Evolutionary conservation across 2,797 vertebrate species (phyloP).

Genomic region (Notolepis coatsorum): DNA sequence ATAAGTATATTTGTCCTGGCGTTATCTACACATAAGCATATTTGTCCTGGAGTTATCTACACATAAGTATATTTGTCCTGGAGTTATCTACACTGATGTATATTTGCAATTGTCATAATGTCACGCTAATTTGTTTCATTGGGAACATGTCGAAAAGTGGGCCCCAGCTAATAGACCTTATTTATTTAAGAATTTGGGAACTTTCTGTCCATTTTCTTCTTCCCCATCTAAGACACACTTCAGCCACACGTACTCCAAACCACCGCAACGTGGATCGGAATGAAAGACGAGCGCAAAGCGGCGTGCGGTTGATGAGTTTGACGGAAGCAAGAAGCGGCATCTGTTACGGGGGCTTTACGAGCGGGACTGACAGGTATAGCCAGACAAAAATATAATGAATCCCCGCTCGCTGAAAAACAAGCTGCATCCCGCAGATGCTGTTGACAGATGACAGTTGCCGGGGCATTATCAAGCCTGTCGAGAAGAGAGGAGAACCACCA

Average conservation of each 20-base stretch:
- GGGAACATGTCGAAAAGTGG: too few species aligned
- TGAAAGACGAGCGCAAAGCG: constrained; percentile 50
- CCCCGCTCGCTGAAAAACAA: constrained; percentile 65
- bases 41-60: too few species aligned
- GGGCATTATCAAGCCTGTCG: constrained; percentile 61
- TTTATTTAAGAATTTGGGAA: too few species aligned
- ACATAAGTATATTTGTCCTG: too few species aligned
- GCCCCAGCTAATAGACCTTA: too few species aligned
- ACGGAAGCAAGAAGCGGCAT: constrained; percentile 56
- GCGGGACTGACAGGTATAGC: constrained; percentile 68
- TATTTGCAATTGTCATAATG: too few species aligned
- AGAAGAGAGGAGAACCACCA: constrained; percentile 43
- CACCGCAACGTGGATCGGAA: constrained; percentile 44
- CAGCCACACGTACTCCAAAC: constrained; percentile 35
- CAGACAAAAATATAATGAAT: too few species aligned
- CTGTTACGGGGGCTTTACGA: constrained; percentile 57
- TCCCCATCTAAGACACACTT: constrained; percentile 15
- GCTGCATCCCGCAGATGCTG: constrained; percentile 79
- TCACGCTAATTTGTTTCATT: too few species aligned
- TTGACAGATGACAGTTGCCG: constrained; percentile 76
- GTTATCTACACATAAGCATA: too few species aligned
- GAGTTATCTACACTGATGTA: too few species aligned
- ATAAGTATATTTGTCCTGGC: too few species aligned
- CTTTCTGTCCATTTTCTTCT: too few species aligned
- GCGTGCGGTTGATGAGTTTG: constrained; percentile 66